Evolutionary conservation across 2,113 vertebrate genomes (phyloP).

Genomic region (Paramormyrops kingsleyae): DNA sequence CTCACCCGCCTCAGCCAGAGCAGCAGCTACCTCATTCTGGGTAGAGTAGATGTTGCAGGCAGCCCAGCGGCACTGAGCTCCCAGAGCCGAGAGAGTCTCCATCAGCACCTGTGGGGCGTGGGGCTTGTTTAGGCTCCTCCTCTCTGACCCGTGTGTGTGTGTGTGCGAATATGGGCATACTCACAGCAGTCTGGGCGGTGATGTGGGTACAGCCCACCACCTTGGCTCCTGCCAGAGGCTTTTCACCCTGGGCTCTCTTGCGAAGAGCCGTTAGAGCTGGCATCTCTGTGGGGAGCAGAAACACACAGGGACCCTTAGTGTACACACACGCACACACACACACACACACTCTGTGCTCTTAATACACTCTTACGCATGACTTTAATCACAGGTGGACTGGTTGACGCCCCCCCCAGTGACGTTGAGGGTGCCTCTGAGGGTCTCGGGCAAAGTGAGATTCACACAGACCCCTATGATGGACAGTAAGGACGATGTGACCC

Average conservation of each 20-base stretch:
- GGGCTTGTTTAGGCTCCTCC: neutral
- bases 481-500: no score
- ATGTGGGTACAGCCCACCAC: conserved; percentile 92
- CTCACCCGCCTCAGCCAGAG: conserved; percentile 82
- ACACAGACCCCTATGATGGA: no score
- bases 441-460: no score
- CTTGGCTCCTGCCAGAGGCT: conserved; percentile 84
- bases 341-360: neutral
- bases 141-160: neutral
- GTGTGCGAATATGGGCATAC: conserved; percentile 36
- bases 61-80: conserved; percentile 89
- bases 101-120: conserved; percentile 73
- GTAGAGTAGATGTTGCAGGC: conserved; percentile 96
- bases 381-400: neutral
- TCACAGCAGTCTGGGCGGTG: conserved; percentile 89
- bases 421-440: no score
- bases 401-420: no score
- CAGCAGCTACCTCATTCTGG: conserved; percentile 85
- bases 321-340: neutral
- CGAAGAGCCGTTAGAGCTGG: conserved; percentile 85
- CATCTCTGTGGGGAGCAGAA: conserved; percentile 70
- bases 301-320: neutral
- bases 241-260: conserved; percentile 83
- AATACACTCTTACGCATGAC: neutral
- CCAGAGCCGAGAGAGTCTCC: conserved; percentile 77